Conservation (phyloP, 2,113 vertebrate genomes). For the Trinectes maculatus region DNA sequence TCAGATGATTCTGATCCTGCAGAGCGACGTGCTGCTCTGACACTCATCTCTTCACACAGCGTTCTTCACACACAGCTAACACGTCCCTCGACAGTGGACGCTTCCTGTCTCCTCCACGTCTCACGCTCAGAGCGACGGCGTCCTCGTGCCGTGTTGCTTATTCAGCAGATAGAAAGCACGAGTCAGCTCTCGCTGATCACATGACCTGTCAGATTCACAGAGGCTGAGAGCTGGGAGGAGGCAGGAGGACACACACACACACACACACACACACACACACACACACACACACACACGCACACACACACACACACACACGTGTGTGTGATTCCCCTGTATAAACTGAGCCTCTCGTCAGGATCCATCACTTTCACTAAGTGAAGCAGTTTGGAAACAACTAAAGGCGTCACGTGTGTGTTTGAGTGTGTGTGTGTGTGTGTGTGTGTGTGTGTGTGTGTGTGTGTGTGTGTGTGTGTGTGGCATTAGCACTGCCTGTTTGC, state of each 20-base stretch:
- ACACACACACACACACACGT: too few species aligned
- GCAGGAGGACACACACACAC: slow-evolving; percentile 45
- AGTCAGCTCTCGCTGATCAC: slow-evolving; percentile 68
- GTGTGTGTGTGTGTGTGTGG: too few species aligned
- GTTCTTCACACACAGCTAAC: slow-evolving; percentile 41
- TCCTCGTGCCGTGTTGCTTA: slow-evolving; percentile 51
- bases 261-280: background rate
- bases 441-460: background rate
- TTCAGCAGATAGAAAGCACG: slow-evolving; percentile 57
- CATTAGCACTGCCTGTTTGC: too few species aligned
- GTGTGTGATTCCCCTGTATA: too few species aligned
- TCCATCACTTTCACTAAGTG: too few species aligned
- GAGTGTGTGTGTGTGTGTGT: slow-evolving; percentile 1
- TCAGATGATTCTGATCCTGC: background rate
- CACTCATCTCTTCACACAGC: slow-evolving; percentile 30
- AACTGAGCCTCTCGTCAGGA: too few species aligned
- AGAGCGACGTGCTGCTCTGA: slow-evolving; percentile 22
- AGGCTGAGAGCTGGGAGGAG: slow-evolving; percentile 50
- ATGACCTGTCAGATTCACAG: slow-evolving; percentile 67
- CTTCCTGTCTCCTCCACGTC: slow-evolving; percentile 35
- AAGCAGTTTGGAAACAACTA: background rate
- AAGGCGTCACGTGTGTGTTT: background rate
- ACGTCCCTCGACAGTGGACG: slow-evolving; percentile 35
- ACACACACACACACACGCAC: background rate
- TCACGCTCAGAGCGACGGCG: slow-evolving; percentile 28